A percentile compares a stretch with the other conserved stretches of the same genome.
Conservation (phyloP, 2,888 invertebrate species). For the Drosophila quinaria region DNA sequence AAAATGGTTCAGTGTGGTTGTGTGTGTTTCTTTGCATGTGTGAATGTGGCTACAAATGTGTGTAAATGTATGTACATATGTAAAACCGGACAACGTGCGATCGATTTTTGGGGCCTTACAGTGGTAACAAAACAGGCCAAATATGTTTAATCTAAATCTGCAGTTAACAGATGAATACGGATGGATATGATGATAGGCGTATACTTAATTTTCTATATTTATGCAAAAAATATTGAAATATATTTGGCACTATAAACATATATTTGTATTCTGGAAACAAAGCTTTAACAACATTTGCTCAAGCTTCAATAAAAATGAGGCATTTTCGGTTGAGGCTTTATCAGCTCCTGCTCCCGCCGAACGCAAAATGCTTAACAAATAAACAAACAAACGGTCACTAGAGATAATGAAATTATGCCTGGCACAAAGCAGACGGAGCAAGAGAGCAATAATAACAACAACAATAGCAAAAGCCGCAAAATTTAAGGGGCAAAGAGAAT, state of each 20-base stretch:
- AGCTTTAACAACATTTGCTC: constrained; percentile 38
- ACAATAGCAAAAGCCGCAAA: constrained; percentile 58
- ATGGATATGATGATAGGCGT: not conserved
- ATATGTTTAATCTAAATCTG: not conserved
- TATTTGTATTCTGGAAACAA: constrained; percentile 14
- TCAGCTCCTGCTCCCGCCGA: not conserved
- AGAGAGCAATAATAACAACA: constrained; percentile 21
- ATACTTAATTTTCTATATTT: not conserved
- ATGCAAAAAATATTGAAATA: not conserved
- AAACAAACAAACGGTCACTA: constrained; percentile 73
- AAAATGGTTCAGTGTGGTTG: constrained; percentile 17
- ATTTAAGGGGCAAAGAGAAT: constrained; percentile 43
- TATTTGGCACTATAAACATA: not conserved
- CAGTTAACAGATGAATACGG: not conserved
- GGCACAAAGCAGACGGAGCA: constrained; percentile 21
- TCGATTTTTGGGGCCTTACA: constrained; percentile 69
- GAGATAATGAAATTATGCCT: constrained; percentile 72
- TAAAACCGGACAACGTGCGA: constrained; percentile 62
- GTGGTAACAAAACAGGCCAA: constrained; percentile 27
- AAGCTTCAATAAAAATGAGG: constrained; percentile 10
- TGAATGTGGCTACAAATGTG: constrained; percentile 24
- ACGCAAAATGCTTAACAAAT: constrained; percentile 56
- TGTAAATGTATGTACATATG: constrained; percentile 27
- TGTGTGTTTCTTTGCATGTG: constrained; percentile 16
- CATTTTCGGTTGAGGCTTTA: not conserved